A percentile compares a stretch with the other conserved stretches of the same genome.
These are phyloP conservation scores for Spea bombifrons DNA, from an alignment of 2,113 vertebrate species.

Conservation along the genomic window DNA sequence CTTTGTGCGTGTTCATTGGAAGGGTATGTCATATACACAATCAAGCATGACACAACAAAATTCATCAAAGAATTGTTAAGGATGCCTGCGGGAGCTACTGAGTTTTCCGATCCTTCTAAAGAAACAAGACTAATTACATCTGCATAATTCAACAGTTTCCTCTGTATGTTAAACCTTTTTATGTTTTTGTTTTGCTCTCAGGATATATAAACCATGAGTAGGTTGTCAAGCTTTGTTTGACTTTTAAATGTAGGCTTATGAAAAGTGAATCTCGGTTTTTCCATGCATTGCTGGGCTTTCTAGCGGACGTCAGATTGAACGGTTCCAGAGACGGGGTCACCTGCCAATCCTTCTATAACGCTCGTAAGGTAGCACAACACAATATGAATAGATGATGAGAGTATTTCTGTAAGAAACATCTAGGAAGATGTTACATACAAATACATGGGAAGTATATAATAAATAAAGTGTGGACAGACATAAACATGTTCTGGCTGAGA, in stretches of 20 bases:
- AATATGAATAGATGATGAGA: too few relatives aligned
- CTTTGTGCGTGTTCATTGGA: slow-evolving; percentile 53
- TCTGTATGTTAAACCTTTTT: slow-evolving; percentile 33
- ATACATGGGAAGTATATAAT: too few relatives aligned
- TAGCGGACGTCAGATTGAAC: too few relatives aligned
- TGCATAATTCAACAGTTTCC: slow-evolving; percentile 51
- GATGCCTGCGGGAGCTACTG: slow-evolving; percentile 52
- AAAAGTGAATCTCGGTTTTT: slow-evolving; percentile 19
- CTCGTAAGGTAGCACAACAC: too few relatives aligned
- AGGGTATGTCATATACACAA: slow-evolving; percentile 51
- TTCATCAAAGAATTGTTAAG: slow-evolving; percentile 62
- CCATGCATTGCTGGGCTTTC: too few relatives aligned
- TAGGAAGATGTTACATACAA: too few relatives aligned
- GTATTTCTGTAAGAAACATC: too few relatives aligned
- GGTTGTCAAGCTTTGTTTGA: slow-evolving; percentile 38
- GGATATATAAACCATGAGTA: slow-evolving; percentile 32
- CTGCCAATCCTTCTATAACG: too few relatives aligned
- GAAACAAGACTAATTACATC: slow-evolving; percentile 62
- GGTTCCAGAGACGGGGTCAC: too few relatives aligned
- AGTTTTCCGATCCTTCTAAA: slow-evolving; percentile 56
- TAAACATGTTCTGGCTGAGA: too few relatives aligned
- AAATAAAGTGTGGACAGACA: too few relatives aligned
- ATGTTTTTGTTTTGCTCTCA: slow-evolving; percentile 23
- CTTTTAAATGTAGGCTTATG: slow-evolving; percentile 44
- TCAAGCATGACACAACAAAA: slow-evolving; percentile 57